Conservation (phyloP, 2,113 vertebrate species). For the Tretioscincus oriximinensis region DNA sequence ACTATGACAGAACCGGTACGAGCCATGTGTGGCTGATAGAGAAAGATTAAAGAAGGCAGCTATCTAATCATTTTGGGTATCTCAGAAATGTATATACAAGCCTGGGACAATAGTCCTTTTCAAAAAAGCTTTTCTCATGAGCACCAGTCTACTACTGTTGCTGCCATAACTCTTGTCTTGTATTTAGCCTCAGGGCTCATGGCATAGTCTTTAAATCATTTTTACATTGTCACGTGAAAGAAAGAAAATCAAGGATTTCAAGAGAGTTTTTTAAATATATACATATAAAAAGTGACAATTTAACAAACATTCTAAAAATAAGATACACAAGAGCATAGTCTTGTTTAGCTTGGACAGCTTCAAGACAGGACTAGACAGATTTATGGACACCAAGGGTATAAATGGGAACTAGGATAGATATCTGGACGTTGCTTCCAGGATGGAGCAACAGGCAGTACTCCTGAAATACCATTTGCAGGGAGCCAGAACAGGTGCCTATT, state of each 20-base stretch:
- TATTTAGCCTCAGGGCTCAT: slow-evolving; percentile 42
- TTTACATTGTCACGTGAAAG: not conserved
- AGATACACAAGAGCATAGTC: slow-evolving; percentile 54
- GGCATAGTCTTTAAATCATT: slow-evolving; percentile 44
- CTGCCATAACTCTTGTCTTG: slow-evolving; percentile 44
- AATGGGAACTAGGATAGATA: too few species aligned
- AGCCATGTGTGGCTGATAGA: slow-evolving; percentile 63
- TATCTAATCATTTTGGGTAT: slow-evolving; percentile 71
- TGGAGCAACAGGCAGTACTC: too few species aligned
- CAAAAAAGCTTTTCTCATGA: slow-evolving; percentile 39
- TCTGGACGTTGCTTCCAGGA: too few species aligned
- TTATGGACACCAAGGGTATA: too few species aligned
- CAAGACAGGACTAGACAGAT: too few species aligned
- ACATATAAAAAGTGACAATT: too few species aligned
- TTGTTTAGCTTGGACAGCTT: too few species aligned
- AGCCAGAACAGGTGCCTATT: too few species aligned
- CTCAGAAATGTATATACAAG: slow-evolving; percentile 73
- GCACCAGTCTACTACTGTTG: slow-evolving; percentile 29
- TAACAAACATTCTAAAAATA: not conserved
- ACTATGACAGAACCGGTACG: slow-evolving; percentile 59
- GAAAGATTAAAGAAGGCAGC: slow-evolving; percentile 68
- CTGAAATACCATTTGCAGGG: too few species aligned
- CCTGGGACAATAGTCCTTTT: slow-evolving; percentile 41
- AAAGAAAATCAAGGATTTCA: slow-evolving; percentile 36
- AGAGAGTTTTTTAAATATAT: too few species aligned